Base-by-base conservation (phyloP, 2,888 invertebrate genomes). In the Drosophila kambysellisi region DNA sequence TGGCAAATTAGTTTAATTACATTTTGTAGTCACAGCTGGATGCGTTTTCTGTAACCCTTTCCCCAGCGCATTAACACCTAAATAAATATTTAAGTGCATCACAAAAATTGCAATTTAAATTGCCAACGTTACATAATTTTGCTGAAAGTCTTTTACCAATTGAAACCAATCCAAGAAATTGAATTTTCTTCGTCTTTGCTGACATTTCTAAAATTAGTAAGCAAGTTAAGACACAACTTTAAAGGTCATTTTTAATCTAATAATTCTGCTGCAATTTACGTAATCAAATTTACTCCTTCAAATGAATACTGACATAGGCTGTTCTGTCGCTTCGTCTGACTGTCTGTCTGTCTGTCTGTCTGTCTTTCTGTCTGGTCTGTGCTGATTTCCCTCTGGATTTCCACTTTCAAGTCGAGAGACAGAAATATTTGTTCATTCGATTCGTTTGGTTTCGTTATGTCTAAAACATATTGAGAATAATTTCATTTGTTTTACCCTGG, bases 1-100 rank as follows among this genome's bases (percentile, higher is more conserved):
- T 74, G 75, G 70, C 61, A 82, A 86, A 87, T 87, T 87, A 87
- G 84, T 70, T 77, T 77, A 87, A 84, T 84, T 86, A 81, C 80
- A 73, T 73, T 83, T 76, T 57, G 51, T 25, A 33, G 39, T 63
- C 25, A 20, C 29, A 17, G 20, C 30, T 46, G 32, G 50, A 37
- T 57, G 63, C 35, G 20, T 37, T 37, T 62, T 70, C 66, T 58
- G 65, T 33, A 54, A 62, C 46, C 61, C 37, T 54, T 50, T 76
- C 15, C 15, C 56, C 52, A 62, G 50, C 12, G 53, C 43, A 57
- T 62, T 70, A 46, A 53, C 53, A 68, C 54, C 70, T 67, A 46
- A 46, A 63, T 58, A 43, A 70, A 59, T 52, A 64, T 79, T 58
- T 48, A 71, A 79, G 63, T 62, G 58, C 61, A 56, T 59, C 61